Conservation (phyloP, 2,888 invertebrate genomes). For the Hyalella azteca region DNA sequence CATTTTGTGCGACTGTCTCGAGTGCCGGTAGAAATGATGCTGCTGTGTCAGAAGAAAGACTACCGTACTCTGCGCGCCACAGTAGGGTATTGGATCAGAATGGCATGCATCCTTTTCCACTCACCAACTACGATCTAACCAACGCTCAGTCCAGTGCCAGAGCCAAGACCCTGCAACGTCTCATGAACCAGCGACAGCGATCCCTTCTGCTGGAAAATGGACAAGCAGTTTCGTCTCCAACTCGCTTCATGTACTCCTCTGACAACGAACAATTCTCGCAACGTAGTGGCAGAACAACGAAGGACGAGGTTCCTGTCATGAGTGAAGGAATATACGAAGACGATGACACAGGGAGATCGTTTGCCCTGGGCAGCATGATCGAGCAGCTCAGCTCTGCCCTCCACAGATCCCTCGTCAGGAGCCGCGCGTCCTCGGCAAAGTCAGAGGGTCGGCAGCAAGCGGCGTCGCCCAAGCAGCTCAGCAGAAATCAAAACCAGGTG, state of each 20-base stretch:
- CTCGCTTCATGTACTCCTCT: neutral
- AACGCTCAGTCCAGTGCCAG: neutral
- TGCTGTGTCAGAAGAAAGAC: too few species aligned
- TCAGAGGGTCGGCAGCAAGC: neutral
- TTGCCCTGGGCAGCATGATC: conserved; percentile 9
- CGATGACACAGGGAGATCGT: neutral
- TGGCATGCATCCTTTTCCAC: too few species aligned
- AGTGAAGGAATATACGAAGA: neutral
- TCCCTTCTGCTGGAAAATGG: neutral
- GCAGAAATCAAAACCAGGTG: neutral
- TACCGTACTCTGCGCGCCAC: too few species aligned
- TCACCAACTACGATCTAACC: neutral
- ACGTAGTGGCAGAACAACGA: neutral
- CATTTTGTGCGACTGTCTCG: too few species aligned
- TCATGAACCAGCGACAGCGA: neutral
- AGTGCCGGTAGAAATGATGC: too few species aligned
- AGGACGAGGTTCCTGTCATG: neutral
- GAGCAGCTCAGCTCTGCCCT: conserved; percentile 26
- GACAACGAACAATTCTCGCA: neutral
- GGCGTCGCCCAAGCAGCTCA: neutral
- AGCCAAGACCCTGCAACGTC: neutral
- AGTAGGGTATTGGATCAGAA: too few species aligned
- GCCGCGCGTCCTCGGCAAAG: neutral
- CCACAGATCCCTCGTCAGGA: conserved; percentile 2
- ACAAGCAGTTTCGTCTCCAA: neutral